Conservation (phyloP, 2,113 vertebrate species). For the Kryptolebias marmoratus region DNA sequence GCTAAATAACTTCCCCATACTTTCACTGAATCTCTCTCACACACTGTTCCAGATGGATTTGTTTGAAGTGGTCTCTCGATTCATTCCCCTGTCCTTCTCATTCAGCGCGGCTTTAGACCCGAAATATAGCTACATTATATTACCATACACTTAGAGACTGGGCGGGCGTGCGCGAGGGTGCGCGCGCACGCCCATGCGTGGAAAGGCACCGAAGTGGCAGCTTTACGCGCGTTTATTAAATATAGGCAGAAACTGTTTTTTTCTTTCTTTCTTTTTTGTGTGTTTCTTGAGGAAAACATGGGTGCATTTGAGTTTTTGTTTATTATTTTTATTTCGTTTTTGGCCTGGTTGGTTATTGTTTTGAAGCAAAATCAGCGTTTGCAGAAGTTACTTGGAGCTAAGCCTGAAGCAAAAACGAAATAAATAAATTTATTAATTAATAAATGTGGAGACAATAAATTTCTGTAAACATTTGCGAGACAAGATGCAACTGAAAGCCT, state of each 20-base stretch:
- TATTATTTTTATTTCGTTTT: background rate
- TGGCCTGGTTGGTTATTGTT: background rate
- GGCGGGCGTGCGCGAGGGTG: conserved; percentile 16
- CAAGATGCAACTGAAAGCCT: background rate
- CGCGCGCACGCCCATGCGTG: background rate
- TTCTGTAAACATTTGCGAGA: background rate
- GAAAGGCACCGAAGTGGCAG: conserved; percentile 10
- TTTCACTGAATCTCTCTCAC: conserved; percentile 95
- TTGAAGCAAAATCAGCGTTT: no score
- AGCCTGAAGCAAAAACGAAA: no score
- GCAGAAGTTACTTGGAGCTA: no score
- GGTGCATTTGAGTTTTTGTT: background rate
- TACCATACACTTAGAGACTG: conserved; percentile 73
- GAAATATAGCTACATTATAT: conserved; percentile 92
- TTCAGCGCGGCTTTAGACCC: conserved; percentile 88
- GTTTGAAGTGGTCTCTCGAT: conserved; percentile 95
- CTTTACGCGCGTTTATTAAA: conserved; percentile 31
- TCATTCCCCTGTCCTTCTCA: conserved; percentile 85
- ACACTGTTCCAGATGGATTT: conserved; percentile 93
- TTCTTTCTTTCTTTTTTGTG: conserved; percentile 33
- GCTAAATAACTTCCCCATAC: conserved; percentile 99
- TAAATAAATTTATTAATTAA: no score
- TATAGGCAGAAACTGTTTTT: conserved; percentile 8
- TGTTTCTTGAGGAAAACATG: conserved; percentile 1
- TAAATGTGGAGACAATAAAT: no score